These are phyloP conservation scores for Siderastrea siderea DNA, from an alignment of 92 coral and sea anemone species.

Conservation along the genomic window DNA sequence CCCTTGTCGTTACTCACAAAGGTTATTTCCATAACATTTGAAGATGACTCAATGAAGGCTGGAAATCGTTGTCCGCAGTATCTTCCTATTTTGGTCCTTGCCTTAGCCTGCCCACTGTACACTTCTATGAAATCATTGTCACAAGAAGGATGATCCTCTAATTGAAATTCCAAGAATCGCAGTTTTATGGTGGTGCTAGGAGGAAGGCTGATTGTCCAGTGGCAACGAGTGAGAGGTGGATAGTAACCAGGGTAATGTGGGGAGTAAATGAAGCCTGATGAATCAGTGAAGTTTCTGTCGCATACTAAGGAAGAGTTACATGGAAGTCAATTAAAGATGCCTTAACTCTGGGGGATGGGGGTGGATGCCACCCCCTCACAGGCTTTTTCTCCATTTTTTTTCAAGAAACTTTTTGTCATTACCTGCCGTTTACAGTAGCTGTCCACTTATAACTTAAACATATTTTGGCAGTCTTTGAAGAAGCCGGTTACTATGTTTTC, in stretches of 20 bases:
- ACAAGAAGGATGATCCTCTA: conserved; percentile 79
- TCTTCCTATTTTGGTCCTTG: conserved; percentile 55
- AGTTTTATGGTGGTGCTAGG: conserved; percentile 57
- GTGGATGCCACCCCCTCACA: no score
- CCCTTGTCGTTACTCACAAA: conserved; percentile 60
- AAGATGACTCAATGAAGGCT: conserved; percentile 75
- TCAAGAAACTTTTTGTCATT: no score
- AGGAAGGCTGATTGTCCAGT: conserved; percentile 71
- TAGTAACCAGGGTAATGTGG: conserved; percentile 73
- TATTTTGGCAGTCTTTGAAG: no score
- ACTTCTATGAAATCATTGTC: conserved; percentile 68
- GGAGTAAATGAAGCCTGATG: conserved; percentile 58
- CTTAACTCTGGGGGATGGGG: no score
- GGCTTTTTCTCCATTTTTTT: no score
- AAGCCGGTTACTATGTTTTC: no score
- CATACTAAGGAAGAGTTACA: conserved; percentile 27
- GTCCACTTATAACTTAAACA: no score
- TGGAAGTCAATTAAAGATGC: neutral
- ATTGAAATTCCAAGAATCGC: conserved; percentile 68
- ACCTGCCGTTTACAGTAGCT: no score
- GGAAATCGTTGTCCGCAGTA: conserved; percentile 85
- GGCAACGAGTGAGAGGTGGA: conserved; percentile 51
- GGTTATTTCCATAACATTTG: conserved; percentile 56
- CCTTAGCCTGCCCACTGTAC: conserved; percentile 33
- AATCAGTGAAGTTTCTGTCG: conserved; percentile 27